A percentile compares a stretch with the other conserved stretches of the same genome.
These are phyloP conservation scores for Neogobius melanostomus DNA, from an alignment of 2,113 vertebrate species.

Conservation along the genomic window DNA sequence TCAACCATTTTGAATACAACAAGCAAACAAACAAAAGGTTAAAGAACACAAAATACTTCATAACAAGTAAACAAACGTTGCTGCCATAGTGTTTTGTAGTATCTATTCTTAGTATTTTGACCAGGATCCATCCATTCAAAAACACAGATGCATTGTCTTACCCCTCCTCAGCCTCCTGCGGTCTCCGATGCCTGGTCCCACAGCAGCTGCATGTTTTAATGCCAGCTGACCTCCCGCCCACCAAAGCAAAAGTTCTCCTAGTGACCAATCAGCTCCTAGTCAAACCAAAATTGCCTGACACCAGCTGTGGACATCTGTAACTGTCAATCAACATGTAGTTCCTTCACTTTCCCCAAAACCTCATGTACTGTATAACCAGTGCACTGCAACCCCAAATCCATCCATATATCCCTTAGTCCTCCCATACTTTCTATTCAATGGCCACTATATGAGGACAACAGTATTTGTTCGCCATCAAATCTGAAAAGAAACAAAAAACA, in stretches of 20 bases:
- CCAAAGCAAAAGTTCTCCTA: conserved; percentile 47
- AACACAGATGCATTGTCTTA: conserved; percentile 60
- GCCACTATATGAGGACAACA: no score
- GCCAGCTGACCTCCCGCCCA: conserved; percentile 62
- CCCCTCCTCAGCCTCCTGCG: conserved; percentile 60
- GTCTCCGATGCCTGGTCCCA: conserved; percentile 55
- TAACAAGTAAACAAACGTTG: no score
- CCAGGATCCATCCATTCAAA: neutral
- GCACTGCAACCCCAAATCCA: no score
- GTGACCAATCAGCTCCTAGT: conserved; percentile 69
- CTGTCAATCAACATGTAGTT: conserved; percentile 54
- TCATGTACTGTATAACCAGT: neutral
- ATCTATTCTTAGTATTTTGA: neutral
- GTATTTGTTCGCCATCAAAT: no score
- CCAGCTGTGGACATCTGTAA: conserved; percentile 73
- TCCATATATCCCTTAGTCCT: no score
- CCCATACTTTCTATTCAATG: no score
- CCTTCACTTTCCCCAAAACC: conserved; percentile 18
- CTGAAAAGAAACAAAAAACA: no score
- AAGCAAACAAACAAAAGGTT: neutral
- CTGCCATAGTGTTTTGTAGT: neutral
- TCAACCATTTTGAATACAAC: neutral
- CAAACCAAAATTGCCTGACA: conserved; percentile 18
- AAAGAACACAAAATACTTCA: neutral
- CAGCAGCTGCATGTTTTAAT: conserved; percentile 75